phyloP scores from a whole-genome alignment of 2,797 vertebrate species.

The Semotilus atromaculatus region DNA sequence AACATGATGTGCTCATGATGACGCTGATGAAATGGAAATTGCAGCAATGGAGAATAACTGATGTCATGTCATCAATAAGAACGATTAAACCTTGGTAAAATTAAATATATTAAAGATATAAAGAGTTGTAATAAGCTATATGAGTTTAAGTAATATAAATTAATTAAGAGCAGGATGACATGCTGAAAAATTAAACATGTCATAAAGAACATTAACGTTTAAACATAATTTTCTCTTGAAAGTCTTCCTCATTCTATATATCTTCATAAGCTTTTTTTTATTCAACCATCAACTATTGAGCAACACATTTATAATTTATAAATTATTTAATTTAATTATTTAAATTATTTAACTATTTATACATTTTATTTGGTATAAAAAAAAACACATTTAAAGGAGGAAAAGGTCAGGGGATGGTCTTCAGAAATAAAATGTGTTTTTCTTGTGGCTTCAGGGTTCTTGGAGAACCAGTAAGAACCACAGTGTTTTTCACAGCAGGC shows the following conservation, averaged over 20 bases:
- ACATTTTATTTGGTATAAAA: conserved; percentile 83
- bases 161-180: background rate
- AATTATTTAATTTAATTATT: no score
- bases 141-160: background rate
- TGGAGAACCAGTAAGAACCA: conserved; percentile 81
- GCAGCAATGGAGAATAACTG: background rate
- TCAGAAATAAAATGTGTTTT: conserved; percentile 85
- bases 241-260: background rate
- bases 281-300: conserved; percentile 71
- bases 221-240: background rate
- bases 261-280: conserved; percentile 66
- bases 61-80: background rate
- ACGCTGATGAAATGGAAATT: background rate
- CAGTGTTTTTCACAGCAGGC: conserved; percentile 86
- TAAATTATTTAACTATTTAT: no score
- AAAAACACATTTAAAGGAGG: conserved; percentile 84
- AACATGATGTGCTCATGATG: conserved; percentile 5
- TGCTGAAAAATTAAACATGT: no score
- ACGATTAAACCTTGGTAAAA: background rate
- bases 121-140: background rate
- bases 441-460: conserved; percentile 81
- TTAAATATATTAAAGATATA: background rate
- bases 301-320: no score
- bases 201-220: background rate
- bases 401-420: conserved; percentile 82